Evolutionary conservation across 2,797 vertebrate species (phyloP).

Genomic region (Lateolabrax maculatus): DNA sequence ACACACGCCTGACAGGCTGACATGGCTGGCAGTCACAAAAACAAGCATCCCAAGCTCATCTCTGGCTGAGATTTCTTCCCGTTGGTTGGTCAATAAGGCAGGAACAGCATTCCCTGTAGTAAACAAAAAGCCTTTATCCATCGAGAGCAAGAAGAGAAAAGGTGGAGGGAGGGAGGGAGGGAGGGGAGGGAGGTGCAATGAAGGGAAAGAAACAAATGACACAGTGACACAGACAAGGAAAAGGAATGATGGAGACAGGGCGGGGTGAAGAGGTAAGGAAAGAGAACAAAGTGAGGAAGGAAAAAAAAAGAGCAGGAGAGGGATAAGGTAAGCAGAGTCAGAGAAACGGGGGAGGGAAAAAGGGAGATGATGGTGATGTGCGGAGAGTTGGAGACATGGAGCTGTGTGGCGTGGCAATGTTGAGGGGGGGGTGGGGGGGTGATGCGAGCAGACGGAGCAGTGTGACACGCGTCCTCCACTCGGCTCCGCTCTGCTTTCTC

Average conservation of each 20-base stretch:
- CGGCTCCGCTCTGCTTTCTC: slow-evolving; percentile 73
- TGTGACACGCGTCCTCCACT: slow-evolving; percentile 79
- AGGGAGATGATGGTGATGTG: slow-evolving; percentile 33
- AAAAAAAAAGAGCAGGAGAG: slow-evolving; percentile 32
- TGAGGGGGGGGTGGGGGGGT: neutral
- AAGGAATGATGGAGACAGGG: slow-evolving; percentile 65
- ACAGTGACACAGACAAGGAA: slow-evolving; percentile 73
- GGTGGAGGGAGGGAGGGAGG: neutral
- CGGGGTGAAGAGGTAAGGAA: slow-evolving; percentile 50
- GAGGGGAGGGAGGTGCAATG: slow-evolving; percentile 29
- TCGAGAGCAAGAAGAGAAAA: slow-evolving; percentile 55
- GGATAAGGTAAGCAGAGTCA: slow-evolving; percentile 46
- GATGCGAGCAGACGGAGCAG: slow-evolving; percentile 79
- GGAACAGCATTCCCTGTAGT: slow-evolving; percentile 75
- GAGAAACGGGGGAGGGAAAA: slow-evolving; percentile 25
- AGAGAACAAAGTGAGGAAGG: slow-evolving; percentile 60
- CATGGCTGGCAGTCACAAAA: slow-evolving; percentile 80
- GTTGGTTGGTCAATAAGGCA: slow-evolving; percentile 82
- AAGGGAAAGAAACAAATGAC: slow-evolving; percentile 70
- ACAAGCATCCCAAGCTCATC: slow-evolving; percentile 74
- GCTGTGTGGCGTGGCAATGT: slow-evolving; percentile 55
- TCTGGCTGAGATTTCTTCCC: slow-evolving; percentile 76
- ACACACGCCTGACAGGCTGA: slow-evolving; percentile 72
- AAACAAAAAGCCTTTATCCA: slow-evolving; percentile 79
- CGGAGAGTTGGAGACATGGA: slow-evolving; percentile 61